Evolutionary conservation across 2,888 invertebrate genomes (phyloP), one percentile per base, ranked within the genome.

Genomic region (Caenorhabditis japonica): DNA sequence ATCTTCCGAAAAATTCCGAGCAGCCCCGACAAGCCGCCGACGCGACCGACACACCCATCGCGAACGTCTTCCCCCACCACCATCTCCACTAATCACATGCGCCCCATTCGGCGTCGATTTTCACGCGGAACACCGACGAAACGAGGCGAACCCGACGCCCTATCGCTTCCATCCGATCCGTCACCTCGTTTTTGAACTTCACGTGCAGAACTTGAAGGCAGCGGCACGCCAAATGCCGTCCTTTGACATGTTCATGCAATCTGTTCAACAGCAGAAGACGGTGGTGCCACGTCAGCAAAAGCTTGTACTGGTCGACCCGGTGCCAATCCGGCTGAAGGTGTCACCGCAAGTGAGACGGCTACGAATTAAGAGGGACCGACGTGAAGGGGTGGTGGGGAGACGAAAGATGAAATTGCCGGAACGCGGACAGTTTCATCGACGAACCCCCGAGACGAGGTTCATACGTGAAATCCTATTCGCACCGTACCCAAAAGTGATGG

Each of bases 261-360:
- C 30, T 5, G 53, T 55, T 15, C 62, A 55, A 36, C 46, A 47
- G 1, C 38, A 38, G 4, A 30, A 17, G 19, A n/a, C 21, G 2
- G 12, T 39, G 7, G n/a, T n/a, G 4, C 47, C 34, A 0, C n/a
- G n/a, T n/a, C 38, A 38, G 4, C 21, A 17, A 23, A n/a, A 21
- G 2, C 13, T 39, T 3, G n/a, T n/a, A 4, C 47, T 25, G 0
- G 13, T 38, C 13, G 41, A 44, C 1, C 62, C 62, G 7, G 41
- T 55, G 5, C 62, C 62, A 10, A 38, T 64, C 12, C 27, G 39
- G 30, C 4, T 55, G 12, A 64, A 64, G 39, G 12, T 41, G 8
- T 47, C 17, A 12, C 62, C 62, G 2, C 62, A 64, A 23, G 10
- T 64, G 3, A 43, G 62, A 21, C 53, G 62, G 19, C 21, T 64